phyloP scores from a whole-genome alignment of 2,113 vertebrate genomes.

The Piaya cayana region DNA sequence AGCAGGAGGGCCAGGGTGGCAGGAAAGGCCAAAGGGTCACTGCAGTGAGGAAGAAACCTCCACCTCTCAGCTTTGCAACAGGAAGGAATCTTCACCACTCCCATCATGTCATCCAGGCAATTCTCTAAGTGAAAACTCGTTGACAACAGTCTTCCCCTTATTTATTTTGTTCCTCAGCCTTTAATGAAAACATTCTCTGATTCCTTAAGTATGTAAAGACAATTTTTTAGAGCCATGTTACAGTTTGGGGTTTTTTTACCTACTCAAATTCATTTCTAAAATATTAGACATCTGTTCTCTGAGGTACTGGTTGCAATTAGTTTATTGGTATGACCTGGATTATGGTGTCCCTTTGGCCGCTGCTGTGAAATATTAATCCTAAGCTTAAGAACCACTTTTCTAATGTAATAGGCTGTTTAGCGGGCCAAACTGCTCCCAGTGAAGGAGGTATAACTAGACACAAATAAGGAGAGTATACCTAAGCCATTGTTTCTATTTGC shows the following conservation, averaged over 20 bases:
- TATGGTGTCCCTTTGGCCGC: neutral
- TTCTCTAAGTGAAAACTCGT: neutral
- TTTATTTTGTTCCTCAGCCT: neutral
- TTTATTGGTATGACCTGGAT: neutral
- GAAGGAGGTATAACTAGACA: neutral
- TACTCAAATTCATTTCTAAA: neutral
- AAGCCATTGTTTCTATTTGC: neutral
- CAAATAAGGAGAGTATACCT: neutral
- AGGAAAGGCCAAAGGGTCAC: neutral
- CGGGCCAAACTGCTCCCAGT: neutral
- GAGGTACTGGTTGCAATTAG: neutral
- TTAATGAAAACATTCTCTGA: neutral
- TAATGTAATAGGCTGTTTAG: neutral
- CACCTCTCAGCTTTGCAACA: neutral
- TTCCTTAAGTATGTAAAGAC: neutral
- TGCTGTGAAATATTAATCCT: neutral
- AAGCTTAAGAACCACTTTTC: neutral
- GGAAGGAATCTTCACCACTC: neutral
- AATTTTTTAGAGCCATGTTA: neutral
- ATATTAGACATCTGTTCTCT: neutral
- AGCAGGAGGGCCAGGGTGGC: neutral
- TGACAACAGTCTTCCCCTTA: neutral
- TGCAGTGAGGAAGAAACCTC: neutral
- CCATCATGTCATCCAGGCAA: neutral
- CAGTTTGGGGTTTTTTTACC: neutral